Conservation (phyloP, 2,888 invertebrate genomes). For the Brachylomia viminalis region DNA sequence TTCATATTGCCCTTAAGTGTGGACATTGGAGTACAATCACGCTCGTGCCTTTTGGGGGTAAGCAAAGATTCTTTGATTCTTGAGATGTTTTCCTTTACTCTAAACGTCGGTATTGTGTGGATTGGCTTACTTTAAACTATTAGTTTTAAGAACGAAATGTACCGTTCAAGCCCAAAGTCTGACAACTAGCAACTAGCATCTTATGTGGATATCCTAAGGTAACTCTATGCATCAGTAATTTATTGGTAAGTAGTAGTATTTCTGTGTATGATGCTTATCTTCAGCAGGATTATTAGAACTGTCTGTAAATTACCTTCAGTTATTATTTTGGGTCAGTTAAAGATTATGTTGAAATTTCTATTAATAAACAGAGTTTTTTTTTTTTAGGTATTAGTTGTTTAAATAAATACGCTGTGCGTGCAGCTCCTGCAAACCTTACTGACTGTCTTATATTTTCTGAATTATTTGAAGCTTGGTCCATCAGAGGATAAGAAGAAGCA, state of each 20-base stretch:
- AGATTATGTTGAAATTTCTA: too few relatives aligned
- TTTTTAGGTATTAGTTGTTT: not conserved
- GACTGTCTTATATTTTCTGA: not conserved
- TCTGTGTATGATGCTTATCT: not conserved
- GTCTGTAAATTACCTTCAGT: not conserved
- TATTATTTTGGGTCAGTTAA: not conserved
- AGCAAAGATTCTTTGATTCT: conserved; percentile 31
- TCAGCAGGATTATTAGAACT: not conserved
- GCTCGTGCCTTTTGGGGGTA: conserved; percentile 10
- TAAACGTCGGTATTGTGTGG: not conserved
- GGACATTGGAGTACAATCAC: conserved; percentile 38
- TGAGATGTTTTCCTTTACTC: not conserved
- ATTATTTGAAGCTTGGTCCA: not conserved
- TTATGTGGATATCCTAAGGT: not conserved
- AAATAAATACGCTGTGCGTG: too few relatives aligned
- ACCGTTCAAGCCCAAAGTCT: not conserved
- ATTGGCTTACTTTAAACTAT: not conserved
- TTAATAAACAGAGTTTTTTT: not conserved
- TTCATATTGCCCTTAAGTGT: conserved; percentile 18
- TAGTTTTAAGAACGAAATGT: not conserved
- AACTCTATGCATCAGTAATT: not conserved
- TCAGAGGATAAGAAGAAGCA: not conserved
- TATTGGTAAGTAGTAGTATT: not conserved
- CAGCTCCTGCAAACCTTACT: not conserved
- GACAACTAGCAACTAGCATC: too few relatives aligned